These are phyloP conservation scores for Cryptoblepharus egeriae DNA, from an alignment of 2,797 vertebrate genomes.

Conservation along the genomic window DNA sequence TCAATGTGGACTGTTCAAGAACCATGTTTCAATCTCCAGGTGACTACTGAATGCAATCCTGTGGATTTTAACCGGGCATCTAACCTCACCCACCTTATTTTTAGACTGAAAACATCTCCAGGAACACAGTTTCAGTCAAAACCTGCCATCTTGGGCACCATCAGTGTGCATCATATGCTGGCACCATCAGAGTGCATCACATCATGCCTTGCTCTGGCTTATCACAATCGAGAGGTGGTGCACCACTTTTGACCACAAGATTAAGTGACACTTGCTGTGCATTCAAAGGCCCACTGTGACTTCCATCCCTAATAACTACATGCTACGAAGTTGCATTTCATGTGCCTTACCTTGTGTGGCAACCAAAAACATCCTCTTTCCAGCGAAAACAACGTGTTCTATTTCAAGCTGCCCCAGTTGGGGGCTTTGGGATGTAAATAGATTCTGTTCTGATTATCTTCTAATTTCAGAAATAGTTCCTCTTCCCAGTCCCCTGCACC, in stretches of 20 bases:
- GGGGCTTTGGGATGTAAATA: neutral
- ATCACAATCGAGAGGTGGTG: neutral
- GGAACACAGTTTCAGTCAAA: no score
- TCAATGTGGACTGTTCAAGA: no score
- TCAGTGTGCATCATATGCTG: neutral
- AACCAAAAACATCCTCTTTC: neutral
- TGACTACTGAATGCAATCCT: no score
- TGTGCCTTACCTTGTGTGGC: neutral
- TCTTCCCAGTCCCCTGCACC: constrained; percentile 47
- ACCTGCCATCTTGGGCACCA: no score
- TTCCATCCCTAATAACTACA: no score
- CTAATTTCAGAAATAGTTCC: neutral
- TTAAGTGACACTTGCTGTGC: no score
- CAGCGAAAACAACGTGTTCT: neutral
- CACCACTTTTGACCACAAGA: no score
- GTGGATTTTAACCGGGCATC: no score
- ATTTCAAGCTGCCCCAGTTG: fast-evolving
- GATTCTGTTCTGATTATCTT: neutral
- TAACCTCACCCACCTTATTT: no score
- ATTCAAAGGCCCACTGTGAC: no score
- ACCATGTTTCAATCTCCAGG: no score
- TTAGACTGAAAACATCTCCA: no score
- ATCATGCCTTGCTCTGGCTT: neutral
- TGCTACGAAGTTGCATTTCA: neutral
- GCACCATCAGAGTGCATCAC: neutral